A percentile compares a stretch with the other conserved stretches of the same genome.
These are phyloP conservation scores for Loriculus beryllinus DNA, from an alignment of 2,797 vertebrate species.

Conservation along the genomic window DNA sequence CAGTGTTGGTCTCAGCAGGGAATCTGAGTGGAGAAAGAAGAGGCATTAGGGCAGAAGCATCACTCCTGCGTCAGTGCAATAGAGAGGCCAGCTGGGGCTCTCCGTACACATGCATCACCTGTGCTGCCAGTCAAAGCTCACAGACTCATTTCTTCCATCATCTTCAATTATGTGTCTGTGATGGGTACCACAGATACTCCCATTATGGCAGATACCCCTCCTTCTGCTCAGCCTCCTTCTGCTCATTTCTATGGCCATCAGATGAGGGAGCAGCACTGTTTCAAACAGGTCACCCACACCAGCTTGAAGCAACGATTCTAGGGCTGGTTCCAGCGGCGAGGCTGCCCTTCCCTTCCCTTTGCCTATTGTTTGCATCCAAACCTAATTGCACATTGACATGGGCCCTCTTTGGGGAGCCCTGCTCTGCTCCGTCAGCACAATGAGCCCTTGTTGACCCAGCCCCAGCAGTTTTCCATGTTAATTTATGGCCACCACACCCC, in stretches of 20 bases:
- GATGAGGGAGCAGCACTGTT: neutral
- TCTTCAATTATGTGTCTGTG: accelerated
- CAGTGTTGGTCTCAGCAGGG: neutral
- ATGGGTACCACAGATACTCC: neutral
- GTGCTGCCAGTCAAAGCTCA: neutral
- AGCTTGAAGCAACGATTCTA: neutral
- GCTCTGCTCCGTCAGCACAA: slow-evolving; percentile 34
- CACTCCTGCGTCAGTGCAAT: neutral
- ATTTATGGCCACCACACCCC: slow-evolving; percentile 70
- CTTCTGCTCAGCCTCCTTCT: neutral
- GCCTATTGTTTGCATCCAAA: neutral
- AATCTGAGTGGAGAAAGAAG: neutral
- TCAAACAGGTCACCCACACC: neutral
- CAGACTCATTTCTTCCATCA: accelerated
- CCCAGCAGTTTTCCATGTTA: slow-evolving; percentile 41
- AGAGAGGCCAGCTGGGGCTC: accelerated
- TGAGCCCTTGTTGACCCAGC: slow-evolving; percentile 38
- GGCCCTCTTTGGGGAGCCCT: neutral
- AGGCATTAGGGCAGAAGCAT: neutral
- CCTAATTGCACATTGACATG: neutral
- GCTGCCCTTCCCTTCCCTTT: neutral
- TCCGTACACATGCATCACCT: accelerated
- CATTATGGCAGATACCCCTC: neutral
- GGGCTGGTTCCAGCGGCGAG: neutral
- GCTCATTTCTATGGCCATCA: neutral